These are phyloP conservation scores for Gymnopithys bicolor DNA, from an alignment of 2,797 vertebrate genomes.

Conservation along the genomic window DNA sequence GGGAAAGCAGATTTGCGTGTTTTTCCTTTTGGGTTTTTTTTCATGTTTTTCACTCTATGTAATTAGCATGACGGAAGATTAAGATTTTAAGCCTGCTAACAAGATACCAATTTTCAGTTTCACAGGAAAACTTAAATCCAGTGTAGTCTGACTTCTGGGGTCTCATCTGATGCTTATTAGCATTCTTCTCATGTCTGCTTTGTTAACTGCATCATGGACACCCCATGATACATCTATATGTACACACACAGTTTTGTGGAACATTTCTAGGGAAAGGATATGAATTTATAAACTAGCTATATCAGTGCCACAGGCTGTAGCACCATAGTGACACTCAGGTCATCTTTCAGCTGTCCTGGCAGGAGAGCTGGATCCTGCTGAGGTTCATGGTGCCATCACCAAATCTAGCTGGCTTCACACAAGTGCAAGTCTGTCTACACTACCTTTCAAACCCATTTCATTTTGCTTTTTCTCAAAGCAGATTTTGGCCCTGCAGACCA, in stretches of 20 bases:
- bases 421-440: neutral
- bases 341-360: neutral
- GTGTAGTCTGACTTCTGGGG: neutral
- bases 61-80: neutral
- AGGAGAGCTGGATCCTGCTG: neutral
- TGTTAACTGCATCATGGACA: neutral
- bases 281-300: neutral
- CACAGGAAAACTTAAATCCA: neutral
- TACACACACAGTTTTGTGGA: neutral
- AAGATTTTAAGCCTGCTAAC: neutral
- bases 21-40: too few species aligned
- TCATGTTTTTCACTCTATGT: neutral
- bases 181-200: neutral
- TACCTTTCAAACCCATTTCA: neutral
- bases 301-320: neutral
- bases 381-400: neutral
- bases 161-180: neutral
- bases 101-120: neutral
- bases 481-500: slow-evolving; percentile 31
- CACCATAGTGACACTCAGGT: neutral
- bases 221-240: fast-evolving
- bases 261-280: neutral
- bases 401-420: neutral
- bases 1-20: neutral
- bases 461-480: neutral